These are phyloP conservation scores for Andrena camellia DNA, from an alignment of 2,888 invertebrate species.

Conservation along the genomic window DNA sequence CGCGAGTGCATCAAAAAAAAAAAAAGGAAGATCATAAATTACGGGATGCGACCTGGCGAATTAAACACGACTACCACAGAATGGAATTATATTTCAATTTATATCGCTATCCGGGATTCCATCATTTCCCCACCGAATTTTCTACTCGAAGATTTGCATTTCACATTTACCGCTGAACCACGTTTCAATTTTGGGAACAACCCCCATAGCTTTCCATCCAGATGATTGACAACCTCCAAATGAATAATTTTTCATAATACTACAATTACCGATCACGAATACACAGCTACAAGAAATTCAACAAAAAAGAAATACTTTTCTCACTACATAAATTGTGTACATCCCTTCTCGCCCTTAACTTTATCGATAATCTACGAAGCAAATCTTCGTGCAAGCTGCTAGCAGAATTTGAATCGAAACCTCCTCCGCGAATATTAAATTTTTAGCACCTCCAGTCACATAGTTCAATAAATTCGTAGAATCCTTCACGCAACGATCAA, in stretches of 20 bases:
- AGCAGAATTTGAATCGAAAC: background rate
- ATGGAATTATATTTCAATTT: conserved; percentile 46
- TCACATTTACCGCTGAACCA: conserved; percentile 40
- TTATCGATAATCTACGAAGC: background rate
- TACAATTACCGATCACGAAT: background rate
- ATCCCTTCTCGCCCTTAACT: background rate
- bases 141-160: conserved; percentile 42
- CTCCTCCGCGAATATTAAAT: background rate
- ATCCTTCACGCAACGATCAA: background rate
- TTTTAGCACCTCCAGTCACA: background rate
- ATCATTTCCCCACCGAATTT: conserved; percentile 36
- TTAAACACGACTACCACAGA: conserved; percentile 14
- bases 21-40: conserved; percentile 31
- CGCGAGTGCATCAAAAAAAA: background rate
- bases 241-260: conserved; percentile 10
- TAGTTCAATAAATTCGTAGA: too few relatives aligned
- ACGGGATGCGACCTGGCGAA: conserved; percentile 9
- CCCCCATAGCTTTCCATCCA: conserved; percentile 18
- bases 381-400: too few relatives aligned
- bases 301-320: too few relatives aligned
- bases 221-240: background rate
- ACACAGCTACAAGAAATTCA: too few relatives aligned
- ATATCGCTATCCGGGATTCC: conserved; percentile 20
- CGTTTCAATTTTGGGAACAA: conserved; percentile 10
- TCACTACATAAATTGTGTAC: too few relatives aligned